Conservation (phyloP, 1,140 invertebrate species). For the Trialeurodes vaporariorum region DNA sequence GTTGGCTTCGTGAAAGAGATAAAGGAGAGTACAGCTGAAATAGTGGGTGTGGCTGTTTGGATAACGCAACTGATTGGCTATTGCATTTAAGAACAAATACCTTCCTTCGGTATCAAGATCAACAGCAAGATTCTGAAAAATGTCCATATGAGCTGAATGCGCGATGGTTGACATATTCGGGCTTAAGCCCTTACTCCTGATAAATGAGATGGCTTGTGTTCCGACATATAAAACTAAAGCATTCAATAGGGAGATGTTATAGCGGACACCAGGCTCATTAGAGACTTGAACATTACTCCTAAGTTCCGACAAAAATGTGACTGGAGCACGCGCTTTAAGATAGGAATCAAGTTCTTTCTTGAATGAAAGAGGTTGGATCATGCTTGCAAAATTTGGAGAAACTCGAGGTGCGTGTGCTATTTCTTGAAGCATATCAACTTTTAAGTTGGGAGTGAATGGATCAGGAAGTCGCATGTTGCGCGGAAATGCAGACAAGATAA, state of each 20-base stretch:
- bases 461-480: slow-evolving; percentile 95
- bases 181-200: slow-evolving; percentile 72
- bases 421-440: slow-evolving; percentile 83
- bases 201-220: slow-evolving; percentile 84
- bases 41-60: slow-evolving; percentile 99
- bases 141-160: slow-evolving; percentile 97
- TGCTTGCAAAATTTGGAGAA: slow-evolving; percentile 72
- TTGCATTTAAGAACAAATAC: slow-evolving; percentile 95
- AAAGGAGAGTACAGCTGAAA: slow-evolving; percentile 93
- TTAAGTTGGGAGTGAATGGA: slow-evolving; percentile 95
- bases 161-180: slow-evolving; percentile 94
- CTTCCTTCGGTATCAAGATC: slow-evolving; percentile 93
- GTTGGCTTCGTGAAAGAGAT: slow-evolving; percentile 96
- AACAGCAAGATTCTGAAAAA: slow-evolving; percentile 97
- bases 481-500: slow-evolving; percentile 95
- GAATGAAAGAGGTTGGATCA: slow-evolving; percentile 77
- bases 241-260: slow-evolving; percentile 95
- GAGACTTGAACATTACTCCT: slow-evolving; percentile 73
- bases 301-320: slow-evolving; percentile 88
- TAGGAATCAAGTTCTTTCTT: slow-evolving; percentile 96
- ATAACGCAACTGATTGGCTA: slow-evolving; percentile 95
- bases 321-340: slow-evolving; percentile 83
- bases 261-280: slow-evolving; percentile 70
- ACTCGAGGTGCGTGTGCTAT: slow-evolving; percentile 58
- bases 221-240: slow-evolving; percentile 95